These are phyloP conservation scores for Forbesichthys papilliferus DNA, from an alignment of 2,113 vertebrate species.

Conservation along the genomic window DNA sequence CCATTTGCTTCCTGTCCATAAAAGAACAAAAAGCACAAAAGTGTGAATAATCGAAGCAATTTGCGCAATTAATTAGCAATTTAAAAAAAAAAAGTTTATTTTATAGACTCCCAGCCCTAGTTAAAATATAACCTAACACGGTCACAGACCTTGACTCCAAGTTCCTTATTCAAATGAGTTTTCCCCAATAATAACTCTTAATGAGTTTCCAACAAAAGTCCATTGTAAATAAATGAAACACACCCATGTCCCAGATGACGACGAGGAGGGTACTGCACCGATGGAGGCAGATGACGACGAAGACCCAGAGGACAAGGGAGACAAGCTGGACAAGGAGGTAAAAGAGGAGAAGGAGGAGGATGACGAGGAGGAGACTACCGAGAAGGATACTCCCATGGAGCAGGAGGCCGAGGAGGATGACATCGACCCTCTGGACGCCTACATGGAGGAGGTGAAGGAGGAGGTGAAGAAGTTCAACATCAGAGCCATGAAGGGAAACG, in stretches of 20 bases:
- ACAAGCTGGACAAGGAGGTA: conserved; percentile 82
- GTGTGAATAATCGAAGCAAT: too few relatives aligned
- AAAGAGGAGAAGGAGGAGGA: conserved; percentile 76
- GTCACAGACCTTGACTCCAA: too few relatives aligned
- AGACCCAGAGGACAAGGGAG: conserved; percentile 82
- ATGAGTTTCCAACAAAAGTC: too few relatives aligned
- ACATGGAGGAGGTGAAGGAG: conserved; percentile 99
- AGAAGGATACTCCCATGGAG: conserved; percentile 77
- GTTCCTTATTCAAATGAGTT: too few relatives aligned
- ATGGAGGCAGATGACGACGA: conserved; percentile 85
- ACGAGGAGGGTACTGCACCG: conserved; percentile 65
- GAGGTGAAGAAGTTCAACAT: conserved; percentile 99
- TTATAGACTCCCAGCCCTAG: too few relatives aligned
- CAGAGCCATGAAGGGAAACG: conserved; percentile 89
- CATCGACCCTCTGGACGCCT: conserved; percentile 93
- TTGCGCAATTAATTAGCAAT: too few relatives aligned
- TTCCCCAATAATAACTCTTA: too few relatives aligned
- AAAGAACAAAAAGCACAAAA: too few relatives aligned
- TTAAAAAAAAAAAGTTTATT: too few relatives aligned
- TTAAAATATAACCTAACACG: too few relatives aligned
- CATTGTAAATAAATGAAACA: too few relatives aligned
- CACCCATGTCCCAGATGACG: conserved; percentile 68
- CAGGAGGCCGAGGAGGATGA: conserved; percentile 79
- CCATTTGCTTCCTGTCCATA: too few relatives aligned
- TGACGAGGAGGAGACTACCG: conserved; percentile 86